Evolutionary conservation across 1,140 invertebrate species (phyloP), one percentile per base, ranked within the genome.

Genomic region (Zophobas atratus): DNA sequence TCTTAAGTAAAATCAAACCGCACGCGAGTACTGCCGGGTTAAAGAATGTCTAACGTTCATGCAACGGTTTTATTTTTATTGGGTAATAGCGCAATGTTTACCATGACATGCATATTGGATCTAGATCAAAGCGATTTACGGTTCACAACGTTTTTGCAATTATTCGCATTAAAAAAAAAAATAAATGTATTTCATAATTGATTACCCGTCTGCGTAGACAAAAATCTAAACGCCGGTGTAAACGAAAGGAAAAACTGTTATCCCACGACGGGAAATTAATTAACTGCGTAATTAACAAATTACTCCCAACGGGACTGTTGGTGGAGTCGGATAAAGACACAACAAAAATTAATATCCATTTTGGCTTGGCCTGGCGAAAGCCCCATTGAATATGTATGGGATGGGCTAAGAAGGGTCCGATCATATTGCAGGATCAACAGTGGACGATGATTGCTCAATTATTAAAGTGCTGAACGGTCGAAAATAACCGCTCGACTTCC

Each of bases 31-130:
- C 33, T 67, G 8, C 39, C 60, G 39, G 60, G 60, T 67, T 38
- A 43, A 67, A 67, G 60, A 67, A 41, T 67, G 20, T 33, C 60
- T 43, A 67, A 67, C 60, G 60, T 67, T 67, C 60, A 67, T 67
- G 60, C 60, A 67, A 67, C 60, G 60, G 60, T 67, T 67, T 67
- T 43, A 67, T 67, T 67, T 67, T 67, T 67, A 67, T 43, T 41
- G 33, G 60, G 39, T 67, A 67, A 67, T 67, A 60, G 20, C 56
- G 8, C 38, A 39, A 67, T 67, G 39, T 41, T 67, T 67, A 67
- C 39, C 60, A 43, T 67, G 60, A 67, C 60, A 67, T 67, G 60
- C 60, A 67, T 43, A 67, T 67, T 67, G 41, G 39, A 41, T 67
- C 60, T 43, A 67, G 38, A 67, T 43, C 38, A 33, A 8, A 43